phyloP scores from a whole-genome alignment of 2,888 invertebrate genomes.

The Thera britannica region DNA sequence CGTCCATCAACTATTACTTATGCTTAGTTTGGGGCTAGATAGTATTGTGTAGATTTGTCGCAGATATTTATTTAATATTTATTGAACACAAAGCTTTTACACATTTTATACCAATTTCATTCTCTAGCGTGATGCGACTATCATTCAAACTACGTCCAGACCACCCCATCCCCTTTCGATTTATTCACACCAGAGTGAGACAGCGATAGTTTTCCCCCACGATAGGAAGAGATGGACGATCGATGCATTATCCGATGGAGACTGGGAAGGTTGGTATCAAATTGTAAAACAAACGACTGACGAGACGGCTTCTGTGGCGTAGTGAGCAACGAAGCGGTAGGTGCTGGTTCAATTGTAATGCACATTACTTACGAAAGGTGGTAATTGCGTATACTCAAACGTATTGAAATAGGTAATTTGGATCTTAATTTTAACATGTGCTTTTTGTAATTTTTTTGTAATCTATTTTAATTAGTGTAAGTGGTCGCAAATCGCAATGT shows the following conservation, averaged over 20 bases:
- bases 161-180: slow-evolving; percentile 5
- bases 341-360: neutral
- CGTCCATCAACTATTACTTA: too few relatives aligned
- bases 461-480: too few relatives aligned
- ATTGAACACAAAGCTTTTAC: too few relatives aligned
- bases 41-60: too few relatives aligned
- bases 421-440: too few relatives aligned
- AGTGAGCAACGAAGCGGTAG: neutral
- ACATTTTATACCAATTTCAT: neutral
- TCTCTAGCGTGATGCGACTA: neutral
- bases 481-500: too few relatives aligned
- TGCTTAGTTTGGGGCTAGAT: too few relatives aligned
- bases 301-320: neutral
- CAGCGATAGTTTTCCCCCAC: neutral
- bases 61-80: too few relatives aligned
- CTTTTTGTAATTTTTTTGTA: too few relatives aligned
- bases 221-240: neutral
- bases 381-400: too few relatives aligned
- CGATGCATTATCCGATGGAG: slow-evolving; percentile 5
- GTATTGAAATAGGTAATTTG: too few relatives aligned
- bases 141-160: neutral
- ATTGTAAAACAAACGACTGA: neutral
- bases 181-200: slow-evolving; percentile 6
- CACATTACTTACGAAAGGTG: too few relatives aligned
- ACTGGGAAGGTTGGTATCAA: neutral